Evolutionary conservation across 2,888 invertebrate genomes (phyloP).

Genomic region (Nomada fucata): DNA sequence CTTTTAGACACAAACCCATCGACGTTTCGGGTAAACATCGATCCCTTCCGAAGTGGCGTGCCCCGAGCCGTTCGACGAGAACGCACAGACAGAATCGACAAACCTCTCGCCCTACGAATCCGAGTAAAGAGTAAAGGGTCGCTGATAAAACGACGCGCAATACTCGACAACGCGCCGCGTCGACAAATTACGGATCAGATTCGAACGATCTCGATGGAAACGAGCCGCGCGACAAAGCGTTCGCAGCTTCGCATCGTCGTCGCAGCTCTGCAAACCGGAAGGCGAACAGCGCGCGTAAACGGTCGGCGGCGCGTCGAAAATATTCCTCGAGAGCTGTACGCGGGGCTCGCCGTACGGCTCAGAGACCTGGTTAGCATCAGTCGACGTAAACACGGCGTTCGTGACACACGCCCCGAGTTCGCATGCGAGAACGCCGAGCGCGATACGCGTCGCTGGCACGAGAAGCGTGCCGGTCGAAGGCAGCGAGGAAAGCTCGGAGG

Average conservation of each 20-base stretch:
- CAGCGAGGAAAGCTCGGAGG: background rate
- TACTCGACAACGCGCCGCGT: too few species aligned
- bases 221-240: background rate
- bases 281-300: too few species aligned
- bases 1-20: constrained; percentile 1
- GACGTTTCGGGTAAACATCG: constrained; percentile 11
- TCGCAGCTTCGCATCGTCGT: too few species aligned
- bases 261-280: background rate
- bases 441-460: background rate
- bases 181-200: background rate
- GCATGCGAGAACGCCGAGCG: too few species aligned
- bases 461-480: background rate
- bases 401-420: too few species aligned
- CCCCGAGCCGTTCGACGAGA: constrained; percentile 1
- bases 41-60: constrained; percentile 1
- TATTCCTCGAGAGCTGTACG: background rate
- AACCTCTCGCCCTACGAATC: constrained; percentile 37
- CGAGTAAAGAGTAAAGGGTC: constrained; percentile 19
- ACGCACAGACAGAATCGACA: constrained; percentile 12
- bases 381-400: background rate
- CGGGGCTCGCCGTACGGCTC: background rate
- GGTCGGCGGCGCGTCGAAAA: too few species aligned
- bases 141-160: background rate
- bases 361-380: background rate
- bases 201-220: background rate